Percentiles rank a stretch among this genome's conserved stretches.
phyloP scores from a whole-genome alignment of 2,797 vertebrate genomes.

The Myripristis jacobus region DNA sequence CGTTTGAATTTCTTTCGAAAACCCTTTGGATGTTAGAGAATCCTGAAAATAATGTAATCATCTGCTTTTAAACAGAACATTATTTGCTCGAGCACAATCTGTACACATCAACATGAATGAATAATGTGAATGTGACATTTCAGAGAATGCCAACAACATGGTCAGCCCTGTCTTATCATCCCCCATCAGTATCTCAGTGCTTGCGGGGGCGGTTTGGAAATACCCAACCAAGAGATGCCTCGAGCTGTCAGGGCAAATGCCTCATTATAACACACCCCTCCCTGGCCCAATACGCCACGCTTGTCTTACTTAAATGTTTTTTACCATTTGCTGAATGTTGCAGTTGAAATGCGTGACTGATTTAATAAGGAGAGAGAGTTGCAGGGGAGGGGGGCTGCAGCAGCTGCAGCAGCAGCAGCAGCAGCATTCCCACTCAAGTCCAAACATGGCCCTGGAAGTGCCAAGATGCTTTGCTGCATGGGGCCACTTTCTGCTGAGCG shows the following conservation, averaged over 20 bases:
- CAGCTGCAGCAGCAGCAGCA: constrained; percentile 41
- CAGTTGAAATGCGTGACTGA: constrained; percentile 71
- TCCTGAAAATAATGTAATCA: neutral
- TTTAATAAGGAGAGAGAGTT: constrained; percentile 66
- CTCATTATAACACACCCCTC: constrained; percentile 51
- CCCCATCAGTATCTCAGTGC: constrained; percentile 28
- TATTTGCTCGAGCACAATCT: constrained; percentile 15
- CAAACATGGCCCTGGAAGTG: constrained; percentile 48
- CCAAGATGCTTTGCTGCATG: constrained; percentile 57
- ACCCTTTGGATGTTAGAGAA: neutral
- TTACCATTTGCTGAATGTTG: constrained; percentile 65
- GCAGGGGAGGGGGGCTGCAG: constrained; percentile 49
- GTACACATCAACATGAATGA: constrained; percentile 31
- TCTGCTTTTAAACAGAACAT: neutral
- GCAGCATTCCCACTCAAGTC: constrained; percentile 32
- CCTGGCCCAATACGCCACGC: constrained; percentile 34
- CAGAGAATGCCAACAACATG: constrained; percentile 50
- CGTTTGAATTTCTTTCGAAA: neutral
- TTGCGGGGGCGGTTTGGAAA: constrained; percentile 37
- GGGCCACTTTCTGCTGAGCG: constrained; percentile 79
- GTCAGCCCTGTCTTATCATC: constrained; percentile 30
- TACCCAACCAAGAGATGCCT: constrained; percentile 41
- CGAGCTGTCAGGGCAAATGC: constrained; percentile 60
- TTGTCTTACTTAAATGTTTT: constrained; percentile 10
- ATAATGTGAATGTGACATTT: constrained; percentile 57